Percentiles rank a stretch among this genome's conserved stretches.
These are phyloP conservation scores for Anoplopoma fimbria DNA, from an alignment of 2,113 vertebrate genomes.

Conservation along the genomic window DNA sequence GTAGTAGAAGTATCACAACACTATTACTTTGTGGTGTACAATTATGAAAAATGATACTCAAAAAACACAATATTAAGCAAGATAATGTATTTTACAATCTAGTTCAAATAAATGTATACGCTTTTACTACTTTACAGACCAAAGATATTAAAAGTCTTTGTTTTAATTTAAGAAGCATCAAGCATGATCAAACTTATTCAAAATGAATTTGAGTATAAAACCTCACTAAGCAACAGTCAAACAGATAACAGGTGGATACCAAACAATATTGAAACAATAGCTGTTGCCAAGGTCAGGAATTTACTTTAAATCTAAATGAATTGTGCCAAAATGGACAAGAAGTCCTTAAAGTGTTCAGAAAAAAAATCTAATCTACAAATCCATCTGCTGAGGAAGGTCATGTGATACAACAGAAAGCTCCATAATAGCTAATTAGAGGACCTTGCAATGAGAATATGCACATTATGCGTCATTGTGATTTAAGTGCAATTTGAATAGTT, in stretches of 20 bases:
- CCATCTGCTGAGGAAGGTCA: neutral
- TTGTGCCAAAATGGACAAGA: neutral
- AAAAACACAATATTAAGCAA: neutral
- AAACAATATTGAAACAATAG: neutral
- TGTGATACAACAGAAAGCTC: neutral
- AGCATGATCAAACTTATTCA: neutral
- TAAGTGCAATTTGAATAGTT: neutral
- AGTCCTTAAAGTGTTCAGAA: neutral
- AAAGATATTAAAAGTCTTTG: neutral
- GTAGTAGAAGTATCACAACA: neutral
- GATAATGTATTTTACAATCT: neutral
- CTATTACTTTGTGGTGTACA: neutral
- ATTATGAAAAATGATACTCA: neutral
- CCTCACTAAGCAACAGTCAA: neutral
- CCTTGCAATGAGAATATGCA: neutral
- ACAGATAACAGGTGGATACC: neutral
- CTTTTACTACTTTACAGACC: neutral
- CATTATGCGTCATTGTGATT: neutral
- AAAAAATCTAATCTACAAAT: neutral
- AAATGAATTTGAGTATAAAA: neutral
- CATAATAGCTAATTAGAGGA: neutral
- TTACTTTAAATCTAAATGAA: neutral
- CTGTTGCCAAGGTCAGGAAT: neutral
- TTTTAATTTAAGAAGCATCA: neutral
- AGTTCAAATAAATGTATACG: neutral